phyloP scores from a whole-genome alignment of 37 sponge, comb jelly and placozoan genomes.

The Cliona cf. orientalis region DNA sequence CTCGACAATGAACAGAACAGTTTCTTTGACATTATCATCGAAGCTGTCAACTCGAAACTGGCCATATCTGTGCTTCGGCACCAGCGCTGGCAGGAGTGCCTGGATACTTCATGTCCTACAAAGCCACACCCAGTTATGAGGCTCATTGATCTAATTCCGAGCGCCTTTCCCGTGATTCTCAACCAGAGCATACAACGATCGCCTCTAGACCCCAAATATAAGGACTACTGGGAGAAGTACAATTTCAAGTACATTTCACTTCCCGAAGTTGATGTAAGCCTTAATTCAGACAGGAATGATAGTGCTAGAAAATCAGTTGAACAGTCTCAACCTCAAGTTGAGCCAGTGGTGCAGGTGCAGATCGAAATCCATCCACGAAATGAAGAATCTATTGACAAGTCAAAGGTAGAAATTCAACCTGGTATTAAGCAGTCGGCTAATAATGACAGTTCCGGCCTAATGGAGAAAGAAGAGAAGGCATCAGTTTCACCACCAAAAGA shows the following conservation, averaged over 20 bases:
- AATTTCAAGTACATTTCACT: slow-evolving; percentile 76
- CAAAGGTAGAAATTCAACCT: too few species aligned
- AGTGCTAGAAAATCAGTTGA: too few species aligned
- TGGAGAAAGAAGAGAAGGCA: too few species aligned
- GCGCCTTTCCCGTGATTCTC: slow-evolving; percentile 60
- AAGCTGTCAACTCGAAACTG: slow-evolving; percentile 13
- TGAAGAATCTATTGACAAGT: too few species aligned
- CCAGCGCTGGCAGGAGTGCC: slow-evolving; percentile 75
- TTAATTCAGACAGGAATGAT: too few species aligned
- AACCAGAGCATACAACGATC: slow-evolving; percentile 47
- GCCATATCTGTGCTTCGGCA: slow-evolving; percentile 44
- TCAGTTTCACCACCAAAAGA: too few species aligned
- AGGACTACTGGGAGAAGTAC: slow-evolving; percentile 69
- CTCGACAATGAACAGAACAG: slow-evolving; percentile 63
- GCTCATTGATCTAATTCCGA: slow-evolving; percentile 70
- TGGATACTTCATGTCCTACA: slow-evolving; percentile 47
- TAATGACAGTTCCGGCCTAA: too few species aligned
- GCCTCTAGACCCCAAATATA: slow-evolving; percentile 17
- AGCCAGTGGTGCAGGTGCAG: too few species aligned
- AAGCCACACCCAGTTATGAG: slow-evolving; percentile 57
- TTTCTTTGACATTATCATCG: slow-evolving; percentile 84
- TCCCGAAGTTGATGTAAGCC: too few species aligned
- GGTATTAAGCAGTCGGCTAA: too few species aligned
- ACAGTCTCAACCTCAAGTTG: too few species aligned
- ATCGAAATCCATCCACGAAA: too few species aligned